Evolutionary conservation across 2,888 invertebrate genomes (phyloP), one percentile per base, ranked within the genome.

Genomic region (Dioctria linearis): DNA sequence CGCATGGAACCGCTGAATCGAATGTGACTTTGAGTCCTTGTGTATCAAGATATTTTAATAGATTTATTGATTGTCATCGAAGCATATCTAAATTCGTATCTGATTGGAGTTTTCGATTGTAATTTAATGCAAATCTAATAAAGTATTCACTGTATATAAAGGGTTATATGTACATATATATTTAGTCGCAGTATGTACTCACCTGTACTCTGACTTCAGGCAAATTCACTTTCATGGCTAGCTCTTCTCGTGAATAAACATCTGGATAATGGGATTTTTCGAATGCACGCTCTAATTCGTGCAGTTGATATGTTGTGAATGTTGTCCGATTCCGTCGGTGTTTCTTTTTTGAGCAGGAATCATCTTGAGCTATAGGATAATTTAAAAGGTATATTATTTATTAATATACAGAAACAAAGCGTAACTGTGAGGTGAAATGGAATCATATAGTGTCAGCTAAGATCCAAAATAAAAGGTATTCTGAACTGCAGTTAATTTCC

Each of bases 141-240:
- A 76, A 54, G 25, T 43, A 25, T 25, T 25, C 25, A 25, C 25
- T 59, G 59, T 13, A 59, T n/a, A 25, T 25, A 25, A 25, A 25
- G 25, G 2, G 2, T 25, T 25, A 25, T 1, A n/a, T n/a, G n/a
- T 1, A 25, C 25, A 25, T 25, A 25, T 25, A 25, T 25, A 2
- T 25, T 25, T 59, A 25, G 59, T 25, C 6, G 3, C 0, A 59
- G 6, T n/a, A n/a, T 69, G 49, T 82, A 90, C 93, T 92, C 86
- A 99, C 99, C 96, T 99, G 99, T n/a, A 99, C 99, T 88, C 99
- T 91, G 83, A 98, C 99, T 92, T 99, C 99, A 25, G 99, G 98
- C 84, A 99, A 90, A 89, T 97, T 97, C 85, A 99, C 98, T 90
- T 98, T 98, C 94, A 96, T 95, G 39, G 99, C 99, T 81, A 99